Percentiles rank a stretch among this genome's conserved stretches.
Evolutionary conservation across 1,140 invertebrate genomes (phyloP).

Genomic region (Polypedilum pembai): DNA sequence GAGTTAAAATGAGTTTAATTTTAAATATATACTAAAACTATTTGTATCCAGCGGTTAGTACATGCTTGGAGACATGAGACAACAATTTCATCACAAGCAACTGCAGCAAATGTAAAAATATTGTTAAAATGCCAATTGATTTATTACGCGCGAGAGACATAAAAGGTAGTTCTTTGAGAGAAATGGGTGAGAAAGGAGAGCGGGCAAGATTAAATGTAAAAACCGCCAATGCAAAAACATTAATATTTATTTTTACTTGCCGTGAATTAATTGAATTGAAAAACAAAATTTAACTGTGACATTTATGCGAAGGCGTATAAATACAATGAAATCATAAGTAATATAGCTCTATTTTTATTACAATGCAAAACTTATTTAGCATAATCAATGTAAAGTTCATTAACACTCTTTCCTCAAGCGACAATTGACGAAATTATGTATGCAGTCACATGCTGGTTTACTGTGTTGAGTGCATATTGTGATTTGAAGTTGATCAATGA

Average conservation of each 20-base stretch:
- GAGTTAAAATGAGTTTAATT: too few species aligned
- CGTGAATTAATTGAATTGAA: slow-evolving; percentile 18
- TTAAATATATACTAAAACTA: too few species aligned
- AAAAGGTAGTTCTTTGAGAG: not conserved
- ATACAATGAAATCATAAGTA: too few species aligned
- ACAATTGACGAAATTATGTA: not conserved
- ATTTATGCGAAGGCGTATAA: too few species aligned
- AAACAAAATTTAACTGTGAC: too few species aligned
- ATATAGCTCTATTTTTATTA: not conserved
- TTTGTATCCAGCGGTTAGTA: not conserved
- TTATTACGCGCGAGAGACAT: slow-evolving; percentile 4
- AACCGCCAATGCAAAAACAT: not conserved
- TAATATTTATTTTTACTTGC: not conserved
- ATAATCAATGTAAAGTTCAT: slow-evolving; percentile 23
- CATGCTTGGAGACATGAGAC: not conserved
- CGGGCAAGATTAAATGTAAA: not conserved
- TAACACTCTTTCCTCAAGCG: slow-evolving; percentile 2
- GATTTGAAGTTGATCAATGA: not conserved
- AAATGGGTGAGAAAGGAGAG: not conserved
- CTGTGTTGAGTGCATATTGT: not conserved
- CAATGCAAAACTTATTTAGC: not conserved
- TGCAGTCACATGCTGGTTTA: not conserved
- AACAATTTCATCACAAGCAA: not conserved
- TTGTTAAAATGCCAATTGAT: slow-evolving; percentile 27
- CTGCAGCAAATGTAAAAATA: slow-evolving; percentile 11